These are phyloP conservation scores for Habroteleia sp. DNA, from an alignment of 2,888 invertebrate species.

Conservation along the genomic window DNA sequence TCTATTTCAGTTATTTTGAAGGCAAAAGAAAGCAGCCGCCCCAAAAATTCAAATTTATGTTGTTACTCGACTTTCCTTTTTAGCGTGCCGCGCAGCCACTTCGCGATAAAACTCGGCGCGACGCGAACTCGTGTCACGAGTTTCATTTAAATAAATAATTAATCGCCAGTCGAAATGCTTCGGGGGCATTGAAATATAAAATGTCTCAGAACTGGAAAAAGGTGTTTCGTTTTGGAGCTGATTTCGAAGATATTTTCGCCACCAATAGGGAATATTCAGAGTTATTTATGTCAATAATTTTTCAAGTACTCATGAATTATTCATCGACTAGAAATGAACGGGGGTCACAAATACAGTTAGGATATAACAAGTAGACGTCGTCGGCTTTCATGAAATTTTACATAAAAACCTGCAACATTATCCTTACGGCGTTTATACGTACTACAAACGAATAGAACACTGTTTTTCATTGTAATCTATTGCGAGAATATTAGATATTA, in stretches of 20 bases:
- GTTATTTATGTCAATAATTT: conserved; percentile 48
- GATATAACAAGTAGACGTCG: conserved; percentile 57
- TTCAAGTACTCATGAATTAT: conserved; percentile 46
- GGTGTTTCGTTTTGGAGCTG: too few species aligned
- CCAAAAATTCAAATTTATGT: conserved; percentile 48
- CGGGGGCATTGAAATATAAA: too few species aligned
- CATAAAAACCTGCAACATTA: conserved; percentile 52
- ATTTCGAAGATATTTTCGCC: too few species aligned
- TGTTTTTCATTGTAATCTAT: conserved; percentile 45
- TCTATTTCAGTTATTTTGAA: conserved; percentile 32
- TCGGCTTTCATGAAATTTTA: conserved; percentile 42
- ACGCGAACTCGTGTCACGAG: neutral
- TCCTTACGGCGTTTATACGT: conserved; percentile 40
- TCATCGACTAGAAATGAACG: conserved; percentile 39
- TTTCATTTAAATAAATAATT: conserved; percentile 27
- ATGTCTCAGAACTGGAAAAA: too few species aligned
- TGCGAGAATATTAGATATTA: conserved; percentile 34
- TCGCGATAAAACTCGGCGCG: conserved; percentile 20
- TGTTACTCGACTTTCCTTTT: conserved; percentile 46
- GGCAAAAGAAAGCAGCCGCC: conserved; percentile 33
- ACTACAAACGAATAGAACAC: conserved; percentile 33
- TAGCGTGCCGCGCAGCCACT: conserved; percentile 11
- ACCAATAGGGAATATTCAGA: conserved; percentile 5
- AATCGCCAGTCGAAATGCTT: conserved; percentile 3
- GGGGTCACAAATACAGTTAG: conserved; percentile 45